Conservation (phyloP, 2,113 vertebrate species). For the Scomber japonicus region DNA sequence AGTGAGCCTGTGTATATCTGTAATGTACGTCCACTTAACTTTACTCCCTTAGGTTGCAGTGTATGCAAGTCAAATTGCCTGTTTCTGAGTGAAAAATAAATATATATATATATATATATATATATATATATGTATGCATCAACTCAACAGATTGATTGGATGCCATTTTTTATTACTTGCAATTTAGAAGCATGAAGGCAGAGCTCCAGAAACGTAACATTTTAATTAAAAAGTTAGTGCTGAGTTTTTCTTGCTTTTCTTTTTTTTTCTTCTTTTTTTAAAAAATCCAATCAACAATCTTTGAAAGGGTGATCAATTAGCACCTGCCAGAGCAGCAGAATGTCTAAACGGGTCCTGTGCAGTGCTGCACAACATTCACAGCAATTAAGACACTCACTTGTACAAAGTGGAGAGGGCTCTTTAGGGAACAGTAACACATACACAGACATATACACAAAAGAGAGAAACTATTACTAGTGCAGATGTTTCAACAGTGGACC, state of each 20-base stretch:
- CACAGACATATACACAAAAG: conserved; percentile 20
- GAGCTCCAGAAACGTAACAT: conserved; percentile 64
- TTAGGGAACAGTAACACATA: conserved; percentile 60
- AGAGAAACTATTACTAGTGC: conserved; percentile 62
- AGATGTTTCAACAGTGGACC: conserved; percentile 66
- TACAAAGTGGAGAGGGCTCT: conserved; percentile 58
- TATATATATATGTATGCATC: background rate
- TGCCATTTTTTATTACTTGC: conserved; percentile 53
- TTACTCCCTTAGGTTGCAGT: background rate
- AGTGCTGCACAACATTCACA: conserved; percentile 48
- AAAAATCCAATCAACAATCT: conserved; percentile 56
- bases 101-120: conserved; percentile 12
- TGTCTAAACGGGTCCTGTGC: conserved; percentile 58
- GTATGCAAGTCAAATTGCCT: background rate
- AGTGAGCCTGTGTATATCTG: background rate
- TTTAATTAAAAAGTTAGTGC: conserved; percentile 74
- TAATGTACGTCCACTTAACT: background rate
- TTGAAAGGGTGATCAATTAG: conserved; percentile 75
- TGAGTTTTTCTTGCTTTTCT: conserved; percentile 51
- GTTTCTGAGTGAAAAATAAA: conserved; percentile 12
- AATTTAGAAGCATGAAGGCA: conserved; percentile 56
- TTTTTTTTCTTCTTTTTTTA: conserved; percentile 52
- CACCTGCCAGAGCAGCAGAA: conserved; percentile 56
- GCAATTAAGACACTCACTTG: conserved; percentile 68
- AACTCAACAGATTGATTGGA: conserved; percentile 37